Conservation (phyloP, 2,888 invertebrate genomes). For the Erynnis tages region DNA sequence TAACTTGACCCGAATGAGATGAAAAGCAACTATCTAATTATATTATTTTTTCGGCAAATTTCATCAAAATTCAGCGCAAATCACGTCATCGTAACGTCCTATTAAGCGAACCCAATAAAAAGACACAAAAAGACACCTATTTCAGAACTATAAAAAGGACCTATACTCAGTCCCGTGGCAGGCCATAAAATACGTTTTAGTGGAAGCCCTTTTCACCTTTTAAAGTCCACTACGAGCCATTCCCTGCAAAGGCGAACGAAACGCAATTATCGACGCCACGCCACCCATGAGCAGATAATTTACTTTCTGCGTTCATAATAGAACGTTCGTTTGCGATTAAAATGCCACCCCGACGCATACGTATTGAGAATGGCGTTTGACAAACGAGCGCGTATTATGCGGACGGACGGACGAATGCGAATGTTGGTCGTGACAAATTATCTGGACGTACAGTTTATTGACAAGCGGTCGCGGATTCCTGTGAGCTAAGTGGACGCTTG, state of each 20-base stretch:
- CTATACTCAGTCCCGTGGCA: too few relatives aligned
- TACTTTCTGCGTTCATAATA: constrained; percentile 15
- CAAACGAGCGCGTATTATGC: constrained; percentile 45
- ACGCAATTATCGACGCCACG: not conserved
- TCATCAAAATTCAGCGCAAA: too few relatives aligned
- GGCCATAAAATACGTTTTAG: too few relatives aligned
- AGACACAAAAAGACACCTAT: too few relatives aligned
- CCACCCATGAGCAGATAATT: constrained; percentile 10
- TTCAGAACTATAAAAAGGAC: too few relatives aligned
- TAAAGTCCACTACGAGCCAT: too few relatives aligned
- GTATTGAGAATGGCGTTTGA: constrained; percentile 30
- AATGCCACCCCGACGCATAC: constrained; percentile 21
- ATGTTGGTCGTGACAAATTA: constrained; percentile 46
- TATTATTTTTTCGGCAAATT: too few relatives aligned
- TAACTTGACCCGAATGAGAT: too few relatives aligned
- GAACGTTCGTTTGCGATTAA: constrained; percentile 18
- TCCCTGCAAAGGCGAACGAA: not conserved
- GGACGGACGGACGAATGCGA: constrained; percentile 39
- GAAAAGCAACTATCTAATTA: too few relatives aligned
- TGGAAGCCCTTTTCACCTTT: too few relatives aligned
- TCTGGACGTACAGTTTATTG: constrained; percentile 26
- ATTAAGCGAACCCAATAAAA: too few relatives aligned
- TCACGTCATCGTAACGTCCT: too few relatives aligned
- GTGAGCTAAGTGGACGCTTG: not conserved
- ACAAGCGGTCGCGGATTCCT: constrained; percentile 13